These are phyloP conservation scores for Laothoe populi DNA, from an alignment of 2,888 invertebrate genomes.

Conservation along the genomic window DNA sequence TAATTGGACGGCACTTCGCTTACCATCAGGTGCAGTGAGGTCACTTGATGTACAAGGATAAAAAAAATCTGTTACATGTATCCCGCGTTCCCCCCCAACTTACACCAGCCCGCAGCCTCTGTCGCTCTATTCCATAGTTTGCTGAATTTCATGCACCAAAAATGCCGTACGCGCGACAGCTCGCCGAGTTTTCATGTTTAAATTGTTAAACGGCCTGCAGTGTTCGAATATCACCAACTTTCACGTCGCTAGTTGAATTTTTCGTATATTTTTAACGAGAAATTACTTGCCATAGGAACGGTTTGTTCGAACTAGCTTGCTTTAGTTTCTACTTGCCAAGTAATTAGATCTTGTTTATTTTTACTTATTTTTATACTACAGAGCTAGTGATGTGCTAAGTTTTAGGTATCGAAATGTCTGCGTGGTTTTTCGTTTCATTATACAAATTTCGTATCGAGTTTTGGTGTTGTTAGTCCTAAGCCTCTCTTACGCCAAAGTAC, in stretches of 20 bases:
- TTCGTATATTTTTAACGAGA: constrained; percentile 33
- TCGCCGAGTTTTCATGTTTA: constrained; percentile 64
- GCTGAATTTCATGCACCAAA: constrained; percentile 70
- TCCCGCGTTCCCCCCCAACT: not conserved
- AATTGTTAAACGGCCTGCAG: constrained; percentile 67
- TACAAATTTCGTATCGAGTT: too few relatives aligned
- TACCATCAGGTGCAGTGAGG: too few relatives aligned
- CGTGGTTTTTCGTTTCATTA: not conserved
- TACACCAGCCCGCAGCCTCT: constrained; percentile 24
- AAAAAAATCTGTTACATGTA: not conserved
- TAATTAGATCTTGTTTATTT: constrained; percentile 23
- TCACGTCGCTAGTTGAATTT: constrained; percentile 29
- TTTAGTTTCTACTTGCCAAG: constrained; percentile 5
- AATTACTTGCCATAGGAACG: constrained; percentile 11
- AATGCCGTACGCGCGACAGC: constrained; percentile 54
- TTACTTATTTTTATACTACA: not conserved
- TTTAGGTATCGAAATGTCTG: not conserved
- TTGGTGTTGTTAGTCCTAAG: too few relatives aligned
- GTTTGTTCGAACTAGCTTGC: not conserved
- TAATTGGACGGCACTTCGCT: too few relatives aligned
- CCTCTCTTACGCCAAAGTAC: too few relatives aligned
- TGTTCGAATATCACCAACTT: constrained; percentile 44
- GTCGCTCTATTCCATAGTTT: constrained; percentile 32
- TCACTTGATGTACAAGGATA: too few relatives aligned
- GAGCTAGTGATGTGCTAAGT: not conserved